Evolutionary conservation across 2,113 vertebrate genomes (phyloP).

Genomic region (Calcarius ornatus): DNA sequence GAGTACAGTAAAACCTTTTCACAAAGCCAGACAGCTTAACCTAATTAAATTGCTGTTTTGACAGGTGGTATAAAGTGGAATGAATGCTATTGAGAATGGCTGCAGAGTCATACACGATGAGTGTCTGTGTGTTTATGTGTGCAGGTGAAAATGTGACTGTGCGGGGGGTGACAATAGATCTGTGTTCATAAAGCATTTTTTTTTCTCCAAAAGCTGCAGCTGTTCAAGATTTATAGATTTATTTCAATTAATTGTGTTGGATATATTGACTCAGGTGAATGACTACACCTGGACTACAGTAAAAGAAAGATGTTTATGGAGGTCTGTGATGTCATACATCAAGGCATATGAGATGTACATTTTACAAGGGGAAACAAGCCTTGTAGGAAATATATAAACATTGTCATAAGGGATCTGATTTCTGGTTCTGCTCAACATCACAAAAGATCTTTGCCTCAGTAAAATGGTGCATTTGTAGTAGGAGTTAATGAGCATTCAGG

Average conservation of each 20-base stretch:
- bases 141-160: constrained; percentile 66
- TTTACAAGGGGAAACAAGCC: not conserved
- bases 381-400: constrained; percentile 31
- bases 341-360: not conserved
- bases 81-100: constrained; percentile 49
- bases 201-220: not conserved
- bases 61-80: constrained; percentile 72
- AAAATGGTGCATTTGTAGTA: not conserved
- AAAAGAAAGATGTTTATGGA: not conserved
- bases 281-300: not conserved
- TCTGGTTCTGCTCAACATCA: constrained; percentile 19
- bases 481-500: not conserved
- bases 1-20: constrained; percentile 72
- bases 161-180: constrained; percentile 22
- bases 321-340: not conserved
- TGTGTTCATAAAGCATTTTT: constrained; percentile 20
- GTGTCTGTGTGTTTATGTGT: constrained; percentile 38
- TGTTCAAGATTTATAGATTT: constrained; percentile 4
- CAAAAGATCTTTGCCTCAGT: not conserved
- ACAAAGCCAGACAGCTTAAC: constrained; percentile 76
- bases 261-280: constrained; percentile 29
- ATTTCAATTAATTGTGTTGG: constrained; percentile 11
- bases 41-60: constrained; percentile 78
- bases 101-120: constrained; percentile 50
- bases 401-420: not conserved